Evolutionary conservation across 2,113 vertebrate species (phyloP).

Genomic region (Crocuta crocuta): DNA sequence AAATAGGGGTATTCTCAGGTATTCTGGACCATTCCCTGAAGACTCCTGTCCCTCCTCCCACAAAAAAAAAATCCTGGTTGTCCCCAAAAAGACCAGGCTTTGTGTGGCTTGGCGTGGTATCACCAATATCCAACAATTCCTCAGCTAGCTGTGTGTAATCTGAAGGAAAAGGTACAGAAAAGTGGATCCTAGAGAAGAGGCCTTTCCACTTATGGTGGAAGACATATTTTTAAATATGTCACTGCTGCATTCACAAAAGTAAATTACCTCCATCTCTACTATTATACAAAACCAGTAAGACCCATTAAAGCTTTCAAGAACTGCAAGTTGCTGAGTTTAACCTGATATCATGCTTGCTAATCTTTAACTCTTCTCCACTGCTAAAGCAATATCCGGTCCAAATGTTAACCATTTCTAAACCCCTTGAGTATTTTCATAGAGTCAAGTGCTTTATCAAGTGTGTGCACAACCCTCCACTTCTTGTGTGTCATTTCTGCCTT

Average conservation of each 20-base stretch:
- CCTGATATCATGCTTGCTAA: not conserved
- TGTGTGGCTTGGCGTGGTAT: not conserved
- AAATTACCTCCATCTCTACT: not conserved
- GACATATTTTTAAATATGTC: not conserved
- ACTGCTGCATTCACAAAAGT: not conserved
- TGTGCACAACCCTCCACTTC: not conserved
- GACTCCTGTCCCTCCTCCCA: not conserved
- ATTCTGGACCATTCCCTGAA: not conserved
- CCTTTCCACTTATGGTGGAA: not conserved
- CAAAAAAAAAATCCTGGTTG: not conserved
- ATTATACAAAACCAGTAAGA: not conserved
- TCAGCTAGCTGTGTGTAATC: not conserved
- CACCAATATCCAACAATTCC: not conserved
- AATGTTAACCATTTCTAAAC: not conserved
- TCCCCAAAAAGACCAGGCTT: not conserved
- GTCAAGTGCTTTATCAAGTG: not conserved
- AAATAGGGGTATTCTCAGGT: not conserved
- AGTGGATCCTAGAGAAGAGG: not conserved
- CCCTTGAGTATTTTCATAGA: not conserved
- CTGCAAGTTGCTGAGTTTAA: not conserved
- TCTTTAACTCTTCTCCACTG: not conserved
- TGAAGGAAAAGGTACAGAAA: slow-evolving; percentile 1
- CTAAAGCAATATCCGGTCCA: not conserved
- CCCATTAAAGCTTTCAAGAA: not conserved
- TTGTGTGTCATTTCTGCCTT: not conserved